A percentile compares a stretch with the other conserved stretches of the same genome.
Conservation (phyloP, 2,113 vertebrate species). For the Penelope pileata region DNA sequence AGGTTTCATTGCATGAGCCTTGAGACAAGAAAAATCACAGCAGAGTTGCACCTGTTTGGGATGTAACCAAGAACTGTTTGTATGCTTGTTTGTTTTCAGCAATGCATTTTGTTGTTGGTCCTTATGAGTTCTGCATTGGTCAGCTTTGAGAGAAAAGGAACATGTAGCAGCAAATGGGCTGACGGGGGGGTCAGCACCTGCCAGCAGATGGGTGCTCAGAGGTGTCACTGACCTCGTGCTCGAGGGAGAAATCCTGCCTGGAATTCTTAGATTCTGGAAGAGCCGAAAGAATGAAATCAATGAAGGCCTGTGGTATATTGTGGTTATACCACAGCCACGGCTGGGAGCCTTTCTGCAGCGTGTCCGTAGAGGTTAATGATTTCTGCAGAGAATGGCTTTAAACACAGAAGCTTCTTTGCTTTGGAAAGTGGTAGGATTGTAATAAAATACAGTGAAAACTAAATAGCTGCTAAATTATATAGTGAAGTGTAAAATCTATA, state of each 20-base stretch:
- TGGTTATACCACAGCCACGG: neutral
- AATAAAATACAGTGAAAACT: neutral
- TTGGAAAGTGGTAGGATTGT: neutral
- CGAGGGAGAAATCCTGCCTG: neutral
- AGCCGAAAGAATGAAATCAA: no score
- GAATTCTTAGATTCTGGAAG: neutral
- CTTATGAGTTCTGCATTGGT: neutral
- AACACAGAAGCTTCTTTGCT: neutral
- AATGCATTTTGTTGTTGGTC: neutral
- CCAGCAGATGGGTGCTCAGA: no score
- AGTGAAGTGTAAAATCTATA: neutral
- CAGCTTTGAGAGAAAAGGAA: neutral
- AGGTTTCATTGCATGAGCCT: neutral
- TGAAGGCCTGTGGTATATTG: neutral
- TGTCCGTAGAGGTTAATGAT: neutral
- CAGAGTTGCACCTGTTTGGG: neutral
- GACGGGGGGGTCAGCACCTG: no score
- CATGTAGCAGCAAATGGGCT: neutral
- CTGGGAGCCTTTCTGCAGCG: neutral
- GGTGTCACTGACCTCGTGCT: neutral
- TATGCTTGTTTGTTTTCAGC: neutral
- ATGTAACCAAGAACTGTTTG: neutral
- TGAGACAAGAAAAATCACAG: neutral
- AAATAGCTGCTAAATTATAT: neutral
- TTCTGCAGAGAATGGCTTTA: neutral